A percentile compares a stretch with the other conserved stretches of the same genome.
These are phyloP conservation scores for Megaceryle maxima DNA, from an alignment of 2,113 vertebrate species.

Conservation along the genomic window DNA sequence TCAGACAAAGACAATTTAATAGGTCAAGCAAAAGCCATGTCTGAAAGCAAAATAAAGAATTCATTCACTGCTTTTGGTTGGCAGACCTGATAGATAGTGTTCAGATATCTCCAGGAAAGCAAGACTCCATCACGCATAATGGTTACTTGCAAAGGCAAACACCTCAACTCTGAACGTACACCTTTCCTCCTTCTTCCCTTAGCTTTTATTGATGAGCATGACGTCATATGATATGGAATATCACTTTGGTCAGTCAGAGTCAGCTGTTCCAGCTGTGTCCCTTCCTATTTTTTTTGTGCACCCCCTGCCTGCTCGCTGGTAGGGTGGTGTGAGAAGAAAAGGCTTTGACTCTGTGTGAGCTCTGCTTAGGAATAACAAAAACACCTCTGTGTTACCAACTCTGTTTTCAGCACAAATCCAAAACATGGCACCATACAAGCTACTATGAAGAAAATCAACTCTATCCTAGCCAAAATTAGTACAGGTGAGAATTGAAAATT, in stretches of 20 bases:
- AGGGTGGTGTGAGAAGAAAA: no score
- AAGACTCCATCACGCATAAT: fast-evolving
- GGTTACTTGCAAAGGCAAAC: background rate
- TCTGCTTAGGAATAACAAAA: no score
- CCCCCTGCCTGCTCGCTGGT: no score
- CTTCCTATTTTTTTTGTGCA: background rate
- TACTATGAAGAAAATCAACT: no score
- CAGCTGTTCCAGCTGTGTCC: background rate
- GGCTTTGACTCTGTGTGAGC: no score
- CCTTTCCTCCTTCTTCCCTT: background rate
- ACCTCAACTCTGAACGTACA: background rate
- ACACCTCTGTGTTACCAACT: no score
- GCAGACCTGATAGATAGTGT: background rate
- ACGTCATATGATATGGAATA: background rate
- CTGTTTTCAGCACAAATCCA: background rate
- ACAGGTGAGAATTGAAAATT: background rate
- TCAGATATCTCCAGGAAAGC: background rate
- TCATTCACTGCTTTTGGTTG: fast-evolving
- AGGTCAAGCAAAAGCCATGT: background rate
- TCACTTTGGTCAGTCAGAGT: background rate
- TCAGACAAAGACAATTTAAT: background rate
- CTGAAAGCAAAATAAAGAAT: background rate
- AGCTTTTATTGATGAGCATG: background rate
- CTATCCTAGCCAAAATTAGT: no score
- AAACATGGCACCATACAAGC: background rate